Conservation (phyloP, 2,113 vertebrate genomes). For the Rhizomys pruinosus region DNA sequence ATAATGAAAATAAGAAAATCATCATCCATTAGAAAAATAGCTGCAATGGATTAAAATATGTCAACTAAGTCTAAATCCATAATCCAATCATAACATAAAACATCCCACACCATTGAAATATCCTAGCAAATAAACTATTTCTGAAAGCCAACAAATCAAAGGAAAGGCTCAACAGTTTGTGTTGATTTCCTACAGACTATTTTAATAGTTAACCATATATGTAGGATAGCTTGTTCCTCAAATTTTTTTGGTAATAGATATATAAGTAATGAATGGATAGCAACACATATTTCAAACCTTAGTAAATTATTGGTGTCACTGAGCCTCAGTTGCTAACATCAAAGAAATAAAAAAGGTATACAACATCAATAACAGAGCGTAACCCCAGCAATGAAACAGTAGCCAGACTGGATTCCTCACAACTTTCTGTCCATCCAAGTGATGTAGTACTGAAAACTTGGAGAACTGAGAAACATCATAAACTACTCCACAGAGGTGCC, state of each 20-base stretch:
- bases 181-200: background rate
- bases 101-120: background rate
- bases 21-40: background rate
- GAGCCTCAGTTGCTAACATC: background rate
- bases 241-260: background rate
- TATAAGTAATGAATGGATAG: background rate
- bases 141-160: constrained; percentile 22
- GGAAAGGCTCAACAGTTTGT: background rate
- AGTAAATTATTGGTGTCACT: background rate
- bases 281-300: background rate
- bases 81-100: background rate
- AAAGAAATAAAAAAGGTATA: background rate
- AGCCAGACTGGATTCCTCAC: background rate
- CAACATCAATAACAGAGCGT: background rate
- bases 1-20: background rate
- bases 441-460: background rate
- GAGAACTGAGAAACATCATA: background rate
- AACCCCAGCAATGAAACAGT: background rate
- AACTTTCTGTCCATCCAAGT: background rate
- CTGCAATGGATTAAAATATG: background rate
- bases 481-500: background rate
- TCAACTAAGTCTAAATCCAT: background rate
- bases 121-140: background rate
- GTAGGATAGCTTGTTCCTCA: background rate
- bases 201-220: background rate